Percentiles rank a stretch among this genome's conserved stretches.
phyloP scores from a whole-genome alignment of 1,140 invertebrate species.

The Micrasema longulum region DNA sequence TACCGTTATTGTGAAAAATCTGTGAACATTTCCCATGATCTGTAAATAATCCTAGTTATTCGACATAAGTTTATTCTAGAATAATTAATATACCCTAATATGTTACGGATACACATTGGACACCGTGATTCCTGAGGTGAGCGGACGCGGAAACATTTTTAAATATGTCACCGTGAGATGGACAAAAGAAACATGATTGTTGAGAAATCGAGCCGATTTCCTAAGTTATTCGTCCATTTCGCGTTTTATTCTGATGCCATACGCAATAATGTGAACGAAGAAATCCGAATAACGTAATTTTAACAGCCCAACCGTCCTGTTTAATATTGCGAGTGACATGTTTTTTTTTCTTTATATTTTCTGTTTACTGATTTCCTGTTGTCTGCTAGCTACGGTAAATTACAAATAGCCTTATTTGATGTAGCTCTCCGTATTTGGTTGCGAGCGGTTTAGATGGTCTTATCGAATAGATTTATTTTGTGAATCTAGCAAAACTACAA shows the following conservation, averaged over 20 bases:
- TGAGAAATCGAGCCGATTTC: conserved; percentile 17
- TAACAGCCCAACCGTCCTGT: not conserved
- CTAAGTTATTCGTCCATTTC: conserved; percentile 6
- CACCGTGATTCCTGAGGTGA: conserved; percentile 27
- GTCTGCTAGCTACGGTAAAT: not conserved
- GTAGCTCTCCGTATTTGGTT: conserved; percentile 18
- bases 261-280: too few species aligned
- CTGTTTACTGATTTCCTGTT: conserved; percentile 34
- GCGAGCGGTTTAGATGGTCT: too few species aligned
- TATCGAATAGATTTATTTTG: too few species aligned
- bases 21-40: conserved; percentile 38
- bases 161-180: conserved; percentile 42
- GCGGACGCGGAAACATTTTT: conserved; percentile 1
- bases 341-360: conserved; percentile 36
- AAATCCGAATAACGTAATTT: too few species aligned
- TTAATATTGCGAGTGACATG: conserved; percentile 19
- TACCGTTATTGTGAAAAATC: conserved; percentile 48
- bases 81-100: conserved; percentile 18
- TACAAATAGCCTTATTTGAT: not conserved
- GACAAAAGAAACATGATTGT: conserved; percentile 44
- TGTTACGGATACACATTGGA: conserved; percentile 23
- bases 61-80: conserved; percentile 15
- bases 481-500: too few species aligned
- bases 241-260: too few species aligned
- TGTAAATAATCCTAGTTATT: conserved; percentile 34